Evolutionary conservation across 2,797 vertebrate genomes (phyloP).

Genomic region (Oreortyx pictus): DNA sequence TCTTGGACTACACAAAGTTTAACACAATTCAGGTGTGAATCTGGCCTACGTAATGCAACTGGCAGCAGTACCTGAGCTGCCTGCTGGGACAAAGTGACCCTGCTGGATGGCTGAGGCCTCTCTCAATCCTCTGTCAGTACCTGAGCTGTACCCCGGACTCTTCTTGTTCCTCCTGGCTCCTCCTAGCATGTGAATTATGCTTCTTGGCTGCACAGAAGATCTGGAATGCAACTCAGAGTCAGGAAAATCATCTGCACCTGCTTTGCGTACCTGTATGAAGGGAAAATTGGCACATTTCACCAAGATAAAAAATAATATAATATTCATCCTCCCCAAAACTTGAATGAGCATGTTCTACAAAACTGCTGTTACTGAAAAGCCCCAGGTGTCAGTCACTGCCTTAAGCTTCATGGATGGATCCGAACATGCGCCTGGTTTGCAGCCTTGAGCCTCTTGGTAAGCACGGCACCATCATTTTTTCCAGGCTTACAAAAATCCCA

Average conservation of each 20-base stretch:
- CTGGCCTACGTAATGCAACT: neutral
- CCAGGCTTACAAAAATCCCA: neutral
- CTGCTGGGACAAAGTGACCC: neutral
- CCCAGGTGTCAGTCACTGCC: neutral
- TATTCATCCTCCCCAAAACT: too few relatives aligned
- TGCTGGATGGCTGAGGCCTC: neutral
- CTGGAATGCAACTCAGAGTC: fast-evolving
- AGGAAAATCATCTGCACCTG: neutral
- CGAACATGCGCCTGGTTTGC: neutral
- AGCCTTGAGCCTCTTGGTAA: neutral
- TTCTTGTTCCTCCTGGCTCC: neutral
- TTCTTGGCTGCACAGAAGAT: neutral
- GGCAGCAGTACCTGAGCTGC: neutral
- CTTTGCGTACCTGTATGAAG: too few relatives aligned
- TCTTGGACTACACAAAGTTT: neutral
- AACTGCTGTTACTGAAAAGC: neutral
- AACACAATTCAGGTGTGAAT: neutral
- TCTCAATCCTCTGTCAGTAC: neutral
- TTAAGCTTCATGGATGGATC: neutral
- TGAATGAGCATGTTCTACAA: neutral
- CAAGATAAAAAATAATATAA: neutral
- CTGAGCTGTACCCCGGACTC: neutral
- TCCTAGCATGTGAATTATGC: fast-evolving
- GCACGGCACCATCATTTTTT: neutral
- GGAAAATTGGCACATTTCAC: neutral